Evolutionary conservation across 2,797 vertebrate genomes (phyloP).

Genomic region (Rhynchonycteris naso): DNA sequence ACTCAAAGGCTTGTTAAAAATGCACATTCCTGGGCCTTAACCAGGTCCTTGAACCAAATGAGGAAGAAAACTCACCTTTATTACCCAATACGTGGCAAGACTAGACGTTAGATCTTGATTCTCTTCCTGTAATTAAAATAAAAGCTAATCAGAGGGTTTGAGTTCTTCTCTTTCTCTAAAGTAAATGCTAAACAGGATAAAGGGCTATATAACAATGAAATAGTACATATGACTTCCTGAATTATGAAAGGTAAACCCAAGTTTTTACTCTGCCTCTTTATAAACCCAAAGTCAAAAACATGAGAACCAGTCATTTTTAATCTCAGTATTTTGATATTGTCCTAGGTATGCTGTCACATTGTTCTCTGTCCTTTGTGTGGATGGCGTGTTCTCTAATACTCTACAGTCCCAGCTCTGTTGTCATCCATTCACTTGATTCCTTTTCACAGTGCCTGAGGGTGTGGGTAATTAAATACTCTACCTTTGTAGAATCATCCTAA

Average conservation of each 20-base stretch:
- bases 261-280: neutral
- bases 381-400: neutral
- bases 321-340: neutral
- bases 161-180: neutral
- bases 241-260: neutral
- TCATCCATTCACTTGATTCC: neutral
- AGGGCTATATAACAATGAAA: neutral
- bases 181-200: constrained; percentile 6
- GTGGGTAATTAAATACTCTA: neutral
- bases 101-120: constrained; percentile 22
- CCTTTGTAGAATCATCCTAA: constrained; percentile 29
- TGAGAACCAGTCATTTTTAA: neutral
- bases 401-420: neutral
- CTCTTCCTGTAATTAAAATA: constrained; percentile 9
- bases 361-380: neutral
- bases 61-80: neutral
- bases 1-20: neutral
- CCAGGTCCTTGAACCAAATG: neutral
- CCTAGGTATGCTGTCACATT: neutral
- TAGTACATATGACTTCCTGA: neutral
- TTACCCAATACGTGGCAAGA: neutral
- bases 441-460: neutral
- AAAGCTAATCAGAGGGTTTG: neutral
- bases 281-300: neutral
- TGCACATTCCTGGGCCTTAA: neutral